phyloP scores from a whole-genome alignment of 2,797 vertebrate species.

The Hylomyscus alleni region DNA sequence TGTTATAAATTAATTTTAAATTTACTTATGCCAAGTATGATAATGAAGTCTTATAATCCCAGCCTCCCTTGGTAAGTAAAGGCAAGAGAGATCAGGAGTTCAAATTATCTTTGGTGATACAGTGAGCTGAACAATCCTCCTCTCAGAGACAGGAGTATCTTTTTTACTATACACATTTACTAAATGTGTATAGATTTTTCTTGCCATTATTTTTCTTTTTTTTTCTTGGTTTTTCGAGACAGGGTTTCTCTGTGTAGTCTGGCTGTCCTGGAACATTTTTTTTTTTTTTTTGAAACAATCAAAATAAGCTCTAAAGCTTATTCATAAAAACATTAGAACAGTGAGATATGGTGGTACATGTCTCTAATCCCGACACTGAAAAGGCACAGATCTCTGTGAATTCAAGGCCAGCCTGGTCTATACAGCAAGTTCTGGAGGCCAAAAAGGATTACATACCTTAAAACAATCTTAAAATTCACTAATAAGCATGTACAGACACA shows the following conservation, averaged over 20 bases:
- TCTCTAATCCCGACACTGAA: neutral
- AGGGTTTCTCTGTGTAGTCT: too few species aligned
- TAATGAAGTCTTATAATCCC: neutral
- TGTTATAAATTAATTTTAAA: conserved; percentile 9
- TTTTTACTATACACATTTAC: neutral
- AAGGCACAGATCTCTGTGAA: neutral
- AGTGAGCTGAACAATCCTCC: neutral
- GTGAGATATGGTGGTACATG: neutral
- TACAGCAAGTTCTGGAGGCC: neutral
- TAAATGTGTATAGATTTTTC: neutral
- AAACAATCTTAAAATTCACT: neutral
- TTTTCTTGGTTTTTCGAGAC: too few species aligned
- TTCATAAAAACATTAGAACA: conserved; percentile 49
- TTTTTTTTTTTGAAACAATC: neutral
- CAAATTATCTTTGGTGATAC: neutral
- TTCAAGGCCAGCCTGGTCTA: neutral
- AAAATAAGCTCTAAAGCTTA: conserved; percentile 32
- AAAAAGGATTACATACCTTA: neutral
- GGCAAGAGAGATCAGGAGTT: neutral
- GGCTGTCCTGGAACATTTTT: too few species aligned
- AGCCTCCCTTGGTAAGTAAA: neutral
- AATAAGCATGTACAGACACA: neutral
- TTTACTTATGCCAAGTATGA: neutral
- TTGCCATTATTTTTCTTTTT: neutral
- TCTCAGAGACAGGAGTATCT: neutral